Base-by-base conservation (phyloP, 2,888 invertebrate genomes). In the Caenorhabditis sp. region DNA sequence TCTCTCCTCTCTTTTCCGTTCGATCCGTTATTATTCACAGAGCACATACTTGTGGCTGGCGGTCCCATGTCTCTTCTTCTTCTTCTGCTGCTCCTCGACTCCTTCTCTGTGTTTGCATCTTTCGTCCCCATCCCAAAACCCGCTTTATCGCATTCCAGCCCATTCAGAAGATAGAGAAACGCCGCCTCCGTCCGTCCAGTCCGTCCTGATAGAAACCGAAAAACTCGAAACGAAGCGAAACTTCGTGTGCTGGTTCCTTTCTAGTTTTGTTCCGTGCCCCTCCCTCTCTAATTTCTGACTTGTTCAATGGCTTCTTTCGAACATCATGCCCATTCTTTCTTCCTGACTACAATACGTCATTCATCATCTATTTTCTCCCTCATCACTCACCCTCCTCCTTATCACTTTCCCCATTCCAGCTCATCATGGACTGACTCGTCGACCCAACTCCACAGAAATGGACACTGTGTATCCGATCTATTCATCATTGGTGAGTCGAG, bases 401-500 rank as follows among this genome's bases (percentile, higher is more conserved):
- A 13, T 40, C 18, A 9, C 47, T 47, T 47, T 47, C 4, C 47
- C 6, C 4, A 9, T 47, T 20, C 18, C 20, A 20, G 47, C 20
- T 47, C 47, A 47, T 2, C 47, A 47, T 62, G 62, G 71, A 64
- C 40, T 71, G 71, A 71, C 40, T 40, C 3, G 28, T n/a, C 28
- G 37, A 56, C 56, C 28, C 40, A 9, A 32, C 32, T 32, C 20
- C 8, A 18, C 18, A 47, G 22, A 22, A 4, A 76, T 76, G 67
- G 76, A 76, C 35, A 61, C 76, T 26, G 67, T 61, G 40, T 76
- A 76, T 55, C 76, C 76, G 32, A 22, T 76, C 18, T 76, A 76
- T 76, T 76, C 76, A 67, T 76, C 76, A 20, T 53, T 76, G 67
- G 76, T 76, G 44, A 67, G 76, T 67, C 11, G n/a, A n/a, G n/a